These are phyloP conservation scores for Solea solea DNA, from an alignment of 2,113 vertebrate species.

Conservation along the genomic window DNA sequence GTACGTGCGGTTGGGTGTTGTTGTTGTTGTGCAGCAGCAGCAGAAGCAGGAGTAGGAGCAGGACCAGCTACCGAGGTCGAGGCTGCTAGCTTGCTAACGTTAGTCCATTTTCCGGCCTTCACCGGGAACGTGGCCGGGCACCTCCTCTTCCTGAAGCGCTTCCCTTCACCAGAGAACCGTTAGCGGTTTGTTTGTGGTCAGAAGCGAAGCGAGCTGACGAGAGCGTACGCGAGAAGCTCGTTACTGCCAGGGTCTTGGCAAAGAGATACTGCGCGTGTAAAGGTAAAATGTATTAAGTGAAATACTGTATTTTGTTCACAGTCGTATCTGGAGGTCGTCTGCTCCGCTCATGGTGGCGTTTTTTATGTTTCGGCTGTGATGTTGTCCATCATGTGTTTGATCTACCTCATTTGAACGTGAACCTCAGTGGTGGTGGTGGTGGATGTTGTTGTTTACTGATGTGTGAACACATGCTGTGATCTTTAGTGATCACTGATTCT, in stretches of 20 bases:
- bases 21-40: neutral
- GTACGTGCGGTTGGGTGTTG: conserved; percentile 1
- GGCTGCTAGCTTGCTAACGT: conserved; percentile 18
- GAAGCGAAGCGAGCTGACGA: neutral
- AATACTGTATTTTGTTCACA: neutral
- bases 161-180: no score
- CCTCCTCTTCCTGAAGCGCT: conserved; percentile 15
- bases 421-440: no score
- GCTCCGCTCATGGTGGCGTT: no score
- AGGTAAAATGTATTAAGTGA: no score
- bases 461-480: no score
- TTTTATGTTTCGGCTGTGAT: no score
- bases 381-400: no score
- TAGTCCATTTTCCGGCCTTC: conserved; percentile 48
- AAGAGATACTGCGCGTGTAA: neutral
- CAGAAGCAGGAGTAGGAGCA: neutral
- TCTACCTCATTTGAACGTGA: no score
- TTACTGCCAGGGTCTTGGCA: neutral
- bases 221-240: no score
- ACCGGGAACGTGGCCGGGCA: conserved; percentile 37
- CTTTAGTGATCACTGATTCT: no score
- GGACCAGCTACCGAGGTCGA: conserved; percentile 15
- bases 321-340: neutral
- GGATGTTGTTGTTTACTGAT: no score
- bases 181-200: neutral